Evolutionary conservation across 2,888 invertebrate species (phyloP).

Genomic region (Calameuta filiformis): DNA sequence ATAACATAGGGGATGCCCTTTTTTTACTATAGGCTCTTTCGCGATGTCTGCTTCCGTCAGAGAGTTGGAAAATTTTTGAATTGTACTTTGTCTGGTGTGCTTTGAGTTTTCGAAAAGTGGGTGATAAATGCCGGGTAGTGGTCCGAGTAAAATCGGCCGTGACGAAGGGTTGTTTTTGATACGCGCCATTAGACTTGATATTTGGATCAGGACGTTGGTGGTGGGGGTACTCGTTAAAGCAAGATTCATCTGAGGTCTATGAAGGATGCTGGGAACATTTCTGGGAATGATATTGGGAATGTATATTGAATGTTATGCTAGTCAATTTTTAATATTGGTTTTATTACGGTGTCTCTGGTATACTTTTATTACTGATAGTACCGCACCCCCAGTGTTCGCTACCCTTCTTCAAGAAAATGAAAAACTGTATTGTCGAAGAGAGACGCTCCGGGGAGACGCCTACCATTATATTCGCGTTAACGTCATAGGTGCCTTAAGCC

Average conservation of each 20-base stretch:
- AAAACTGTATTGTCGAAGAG: conserved; percentile 45
- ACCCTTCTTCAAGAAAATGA: conserved; percentile 44
- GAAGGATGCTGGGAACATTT: conserved; percentile 17
- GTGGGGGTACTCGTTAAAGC: conserved; percentile 22
- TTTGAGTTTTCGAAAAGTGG: neutral
- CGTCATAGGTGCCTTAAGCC: conserved; percentile 29
- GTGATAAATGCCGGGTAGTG: conserved; percentile 48
- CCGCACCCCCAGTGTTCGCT: neutral
- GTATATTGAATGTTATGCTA: conserved; percentile 2
- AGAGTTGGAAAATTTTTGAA: too few species aligned
- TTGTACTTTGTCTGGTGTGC: neutral
- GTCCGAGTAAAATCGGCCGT: conserved; percentile 50
- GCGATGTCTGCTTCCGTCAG: too few species aligned
- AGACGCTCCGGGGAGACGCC: conserved; percentile 16
- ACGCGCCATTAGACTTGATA: conserved; percentile 60
- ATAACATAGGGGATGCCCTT: neutral
- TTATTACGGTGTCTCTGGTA: neutral
- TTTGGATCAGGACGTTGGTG: conserved; percentile 23
- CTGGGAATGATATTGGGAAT: conserved; percentile 21
- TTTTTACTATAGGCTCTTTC: neutral
- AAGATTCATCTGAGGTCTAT: conserved; percentile 21
- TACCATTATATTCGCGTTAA: conserved; percentile 53
- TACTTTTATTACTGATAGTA: neutral
- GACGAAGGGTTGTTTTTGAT: conserved; percentile 52
- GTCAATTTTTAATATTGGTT: neutral